Percentiles rank a stretch among this genome's conserved stretches.
phyloP scores from a whole-genome alignment of 2,113 vertebrate species.

The Ptychochromis oligacanthus region DNA sequence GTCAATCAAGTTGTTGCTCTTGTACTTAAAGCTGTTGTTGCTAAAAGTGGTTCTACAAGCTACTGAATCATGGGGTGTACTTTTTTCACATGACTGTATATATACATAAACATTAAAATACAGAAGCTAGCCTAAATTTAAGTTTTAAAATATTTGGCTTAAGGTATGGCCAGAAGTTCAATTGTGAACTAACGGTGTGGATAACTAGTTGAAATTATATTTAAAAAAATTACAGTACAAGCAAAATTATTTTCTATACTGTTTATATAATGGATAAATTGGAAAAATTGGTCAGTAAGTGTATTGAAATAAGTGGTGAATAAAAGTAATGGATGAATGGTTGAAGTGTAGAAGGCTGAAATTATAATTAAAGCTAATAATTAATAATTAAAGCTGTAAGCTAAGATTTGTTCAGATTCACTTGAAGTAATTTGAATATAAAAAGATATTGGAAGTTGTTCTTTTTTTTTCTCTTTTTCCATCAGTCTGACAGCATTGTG shows the following conservation, averaged over 20 bases:
- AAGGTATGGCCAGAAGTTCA: neutral
- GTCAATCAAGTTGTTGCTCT: too few relatives aligned
- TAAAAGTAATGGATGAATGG: neutral
- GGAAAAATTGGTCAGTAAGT: neutral
- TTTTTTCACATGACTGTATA: fast-evolving
- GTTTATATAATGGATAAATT: neutral
- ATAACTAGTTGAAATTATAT: neutral
- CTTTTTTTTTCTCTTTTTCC: too few relatives aligned
- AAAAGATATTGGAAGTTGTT: too few relatives aligned
- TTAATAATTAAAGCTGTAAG: neutral
- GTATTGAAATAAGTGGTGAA: neutral
- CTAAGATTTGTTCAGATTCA: neutral
- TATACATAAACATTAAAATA: neutral
- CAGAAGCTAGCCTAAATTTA: neutral
- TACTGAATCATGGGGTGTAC: neutral
- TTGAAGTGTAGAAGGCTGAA: neutral
- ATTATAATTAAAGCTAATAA: too few relatives aligned
- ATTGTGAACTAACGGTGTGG: neutral
- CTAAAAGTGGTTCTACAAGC: neutral
- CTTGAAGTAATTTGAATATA: too few relatives aligned
- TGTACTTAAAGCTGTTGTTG: neutral
- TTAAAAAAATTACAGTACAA: neutral
- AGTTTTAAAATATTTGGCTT: neutral
- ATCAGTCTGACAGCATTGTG: too few relatives aligned
- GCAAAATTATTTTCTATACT: neutral